These are phyloP conservation scores for Synanthedon tipuliformis DNA, from an alignment of 2,888 invertebrate species.

Conservation along the genomic window DNA sequence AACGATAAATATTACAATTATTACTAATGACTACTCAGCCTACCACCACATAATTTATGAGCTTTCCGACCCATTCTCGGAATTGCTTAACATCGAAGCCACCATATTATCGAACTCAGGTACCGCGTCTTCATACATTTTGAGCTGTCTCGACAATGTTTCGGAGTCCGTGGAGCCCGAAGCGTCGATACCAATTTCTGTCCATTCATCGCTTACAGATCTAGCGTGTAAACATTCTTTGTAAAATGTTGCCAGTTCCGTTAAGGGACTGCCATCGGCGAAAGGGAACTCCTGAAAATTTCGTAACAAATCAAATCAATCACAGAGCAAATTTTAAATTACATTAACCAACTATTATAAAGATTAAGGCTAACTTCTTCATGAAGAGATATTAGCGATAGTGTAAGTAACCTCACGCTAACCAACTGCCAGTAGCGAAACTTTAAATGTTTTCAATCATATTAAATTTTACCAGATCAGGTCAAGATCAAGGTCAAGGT, in stretches of 20 bases:
- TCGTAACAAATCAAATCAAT: no score
- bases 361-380: not conserved
- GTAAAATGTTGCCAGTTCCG: slow-evolving; percentile 83
- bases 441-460: no score
- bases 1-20: no score
- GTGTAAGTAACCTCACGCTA: no score
- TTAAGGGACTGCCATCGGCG: slow-evolving; percentile 77
- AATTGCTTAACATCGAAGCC: slow-evolving; percentile 73
- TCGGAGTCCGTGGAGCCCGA: slow-evolving; percentile 45
- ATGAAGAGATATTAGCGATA: not conserved
- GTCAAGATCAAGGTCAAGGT: no score
- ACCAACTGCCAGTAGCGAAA: no score
- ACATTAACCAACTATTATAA: not conserved
- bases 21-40: not conserved
- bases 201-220: slow-evolving; percentile 41
- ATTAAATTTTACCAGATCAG: no score
- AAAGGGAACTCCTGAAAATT: slow-evolving; percentile 80
- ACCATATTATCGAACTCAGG: slow-evolving; percentile 83
- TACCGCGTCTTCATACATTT: slow-evolving; percentile 79
- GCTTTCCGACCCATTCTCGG: slow-evolving; percentile 21
- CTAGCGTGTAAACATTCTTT: slow-evolving; percentile 81
- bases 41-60: not conserved
- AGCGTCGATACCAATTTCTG: slow-evolving; percentile 23
- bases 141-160: slow-evolving; percentile 76
- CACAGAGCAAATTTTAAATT: not conserved